Conservation (phyloP, 2,797 vertebrate genomes). For the Hydrophis major region DNA sequence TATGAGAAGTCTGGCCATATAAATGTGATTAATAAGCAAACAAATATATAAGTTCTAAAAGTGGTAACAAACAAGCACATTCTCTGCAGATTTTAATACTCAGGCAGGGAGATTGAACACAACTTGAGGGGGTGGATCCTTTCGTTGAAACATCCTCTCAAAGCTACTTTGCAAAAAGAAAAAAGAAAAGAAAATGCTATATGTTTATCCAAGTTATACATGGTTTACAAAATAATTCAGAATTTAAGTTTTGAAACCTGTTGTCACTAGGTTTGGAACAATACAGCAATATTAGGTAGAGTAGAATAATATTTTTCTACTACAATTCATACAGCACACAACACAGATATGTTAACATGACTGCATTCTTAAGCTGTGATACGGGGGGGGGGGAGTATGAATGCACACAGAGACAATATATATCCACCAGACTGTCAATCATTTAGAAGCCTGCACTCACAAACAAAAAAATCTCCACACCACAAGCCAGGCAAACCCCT, state of each 20-base stretch:
- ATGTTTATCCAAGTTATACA: not conserved
- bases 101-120: not conserved
- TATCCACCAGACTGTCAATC: too few relatives aligned
- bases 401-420: too few relatives aligned
- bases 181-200: not conserved
- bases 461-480: too few relatives aligned
- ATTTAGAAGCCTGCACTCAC: too few relatives aligned
- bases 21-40: not conserved
- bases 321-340: not conserved
- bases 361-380: not conserved
- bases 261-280: not conserved
- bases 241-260: not conserved
- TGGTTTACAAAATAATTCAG: not conserved
- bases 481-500: too few relatives aligned
- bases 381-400: too few relatives aligned
- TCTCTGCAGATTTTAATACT: not conserved
- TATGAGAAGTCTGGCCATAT: not conserved
- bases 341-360: not conserved
- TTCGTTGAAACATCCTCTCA: not conserved
- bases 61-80: not conserved
- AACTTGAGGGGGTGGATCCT: not conserved
- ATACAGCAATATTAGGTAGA: not conserved
- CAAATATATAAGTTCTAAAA: not conserved
- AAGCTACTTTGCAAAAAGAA: not conserved
- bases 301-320: not conserved